Conservation (phyloP, 1,140 invertebrate genomes). For the Drosophila ficusphila region DNA sequence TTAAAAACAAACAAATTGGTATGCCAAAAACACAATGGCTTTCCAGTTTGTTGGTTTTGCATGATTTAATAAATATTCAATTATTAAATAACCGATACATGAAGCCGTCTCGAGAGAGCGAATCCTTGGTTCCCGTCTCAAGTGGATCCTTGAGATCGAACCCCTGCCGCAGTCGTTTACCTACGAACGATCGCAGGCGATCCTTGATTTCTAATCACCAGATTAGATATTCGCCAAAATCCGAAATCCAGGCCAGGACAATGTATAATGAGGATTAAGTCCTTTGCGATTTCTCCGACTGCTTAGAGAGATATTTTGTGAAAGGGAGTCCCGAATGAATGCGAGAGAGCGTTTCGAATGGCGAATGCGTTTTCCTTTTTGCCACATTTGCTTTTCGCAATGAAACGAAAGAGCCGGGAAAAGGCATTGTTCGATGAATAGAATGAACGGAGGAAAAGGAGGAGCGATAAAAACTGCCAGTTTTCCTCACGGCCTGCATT, state of each 20-base stretch:
- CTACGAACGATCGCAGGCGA: constrained; percentile 30
- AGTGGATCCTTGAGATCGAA: constrained; percentile 2
- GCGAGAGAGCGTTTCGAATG: constrained; percentile 47
- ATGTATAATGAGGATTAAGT: constrained; percentile 63
- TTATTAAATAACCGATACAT: background rate
- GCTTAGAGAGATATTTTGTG: background rate
- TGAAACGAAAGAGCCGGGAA: constrained; percentile 27
- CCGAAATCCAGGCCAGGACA: constrained; percentile 29
- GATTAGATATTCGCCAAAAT: constrained; percentile 42
- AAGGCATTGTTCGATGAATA: constrained; percentile 50
- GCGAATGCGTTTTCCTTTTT: constrained; percentile 53
- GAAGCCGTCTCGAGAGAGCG: background rate
- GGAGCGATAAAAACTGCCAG: constrained; percentile 51
- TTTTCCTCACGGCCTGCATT: constrained; percentile 61
- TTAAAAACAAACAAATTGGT: background rate
- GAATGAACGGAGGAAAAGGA: constrained; percentile 20
- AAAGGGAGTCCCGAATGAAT: constrained; percentile 1
- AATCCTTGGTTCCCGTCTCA: constrained; percentile 2
- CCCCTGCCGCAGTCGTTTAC: constrained; percentile 6
- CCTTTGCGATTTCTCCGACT: constrained; percentile 19
- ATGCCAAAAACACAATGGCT: background rate
- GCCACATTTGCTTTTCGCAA: constrained; percentile 65
- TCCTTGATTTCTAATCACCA: constrained; percentile 8
- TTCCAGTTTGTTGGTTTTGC: background rate
- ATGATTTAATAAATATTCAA: background rate